These are phyloP conservation scores for Ruditapes philippinarum DNA, from an alignment of 1,140 invertebrate genomes.

Conservation along the genomic window DNA sequence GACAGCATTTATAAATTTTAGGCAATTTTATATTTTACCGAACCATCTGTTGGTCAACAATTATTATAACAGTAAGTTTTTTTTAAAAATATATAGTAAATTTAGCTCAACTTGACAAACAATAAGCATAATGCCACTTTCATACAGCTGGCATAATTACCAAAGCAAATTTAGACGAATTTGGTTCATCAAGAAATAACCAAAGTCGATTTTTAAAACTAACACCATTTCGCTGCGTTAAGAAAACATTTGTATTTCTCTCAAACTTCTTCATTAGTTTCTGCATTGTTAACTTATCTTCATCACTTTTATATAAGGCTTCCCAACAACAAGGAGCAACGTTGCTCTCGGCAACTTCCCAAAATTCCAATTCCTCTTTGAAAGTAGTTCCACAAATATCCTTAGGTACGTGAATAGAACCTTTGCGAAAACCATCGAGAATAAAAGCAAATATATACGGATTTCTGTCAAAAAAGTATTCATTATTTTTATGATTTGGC, in stretches of 20 bases:
- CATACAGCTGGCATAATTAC: too few species aligned
- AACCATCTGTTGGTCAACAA: too few species aligned
- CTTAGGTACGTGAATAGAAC: conserved; percentile 97
- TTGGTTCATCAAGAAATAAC: conserved; percentile 25
- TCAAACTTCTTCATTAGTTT: background rate
- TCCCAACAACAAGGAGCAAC: conserved; percentile 60
- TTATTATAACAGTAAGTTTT: background rate
- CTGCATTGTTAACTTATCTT: background rate
- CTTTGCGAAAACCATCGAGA: conserved; percentile 97
- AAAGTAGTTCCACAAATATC: conserved; percentile 93
- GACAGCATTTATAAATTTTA: too few species aligned
- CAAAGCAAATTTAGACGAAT: background rate
- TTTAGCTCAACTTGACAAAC: too few species aligned
- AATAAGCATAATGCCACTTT: too few species aligned
- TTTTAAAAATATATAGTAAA: background rate
- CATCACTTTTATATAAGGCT: conserved; percentile 1
- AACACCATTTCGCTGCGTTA: too few species aligned
- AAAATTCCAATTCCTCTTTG: conserved; percentile 54
- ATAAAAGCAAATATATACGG: conserved; percentile 98
- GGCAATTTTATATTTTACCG: too few species aligned
- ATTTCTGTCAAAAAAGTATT: conserved; percentile 96
- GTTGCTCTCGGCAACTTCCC: background rate
- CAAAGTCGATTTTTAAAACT: background rate
- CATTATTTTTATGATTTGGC: background rate
- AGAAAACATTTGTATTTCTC: background rate